Evolutionary conservation across 2,113 vertebrate genomes (phyloP).

Genomic region (Stegostoma tigrinum): DNA sequence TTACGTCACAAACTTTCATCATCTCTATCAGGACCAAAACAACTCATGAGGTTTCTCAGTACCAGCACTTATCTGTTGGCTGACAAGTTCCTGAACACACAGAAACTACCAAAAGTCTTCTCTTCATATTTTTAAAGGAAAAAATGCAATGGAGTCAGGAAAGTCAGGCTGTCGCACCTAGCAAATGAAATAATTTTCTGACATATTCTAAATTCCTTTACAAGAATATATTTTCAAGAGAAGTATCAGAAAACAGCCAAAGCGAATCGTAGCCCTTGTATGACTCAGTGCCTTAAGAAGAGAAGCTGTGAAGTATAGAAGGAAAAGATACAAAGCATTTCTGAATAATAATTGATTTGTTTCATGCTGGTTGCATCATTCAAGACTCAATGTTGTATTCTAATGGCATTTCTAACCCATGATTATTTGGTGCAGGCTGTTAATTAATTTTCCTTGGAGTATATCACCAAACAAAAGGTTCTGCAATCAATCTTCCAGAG

Average conservation of each 20-base stretch:
- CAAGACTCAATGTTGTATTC: neutral
- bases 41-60: no score
- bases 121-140: no score
- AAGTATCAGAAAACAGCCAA: neutral
- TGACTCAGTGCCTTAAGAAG: neutral
- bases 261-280: neutral
- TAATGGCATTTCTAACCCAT: neutral
- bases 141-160: neutral
- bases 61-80: no score
- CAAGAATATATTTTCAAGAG: no score
- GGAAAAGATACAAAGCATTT: no score
- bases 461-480: neutral
- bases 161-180: neutral
- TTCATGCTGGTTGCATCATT: no score
- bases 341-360: no score
- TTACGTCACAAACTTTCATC: no score
- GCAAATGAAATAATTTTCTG: neutral
- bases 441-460: neutral
- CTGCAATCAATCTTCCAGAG: no score
- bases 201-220: neutral
- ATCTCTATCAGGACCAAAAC: no score
- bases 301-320: neutral
- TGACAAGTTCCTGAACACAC: no score
- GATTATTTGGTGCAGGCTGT: neutral
- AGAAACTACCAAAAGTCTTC: no score